A percentile compares a stretch with the other conserved stretches of the same genome.
These are phyloP conservation scores for Melolontha melolontha DNA, from an alignment of 2,888 invertebrate species.

Conservation along the genomic window DNA sequence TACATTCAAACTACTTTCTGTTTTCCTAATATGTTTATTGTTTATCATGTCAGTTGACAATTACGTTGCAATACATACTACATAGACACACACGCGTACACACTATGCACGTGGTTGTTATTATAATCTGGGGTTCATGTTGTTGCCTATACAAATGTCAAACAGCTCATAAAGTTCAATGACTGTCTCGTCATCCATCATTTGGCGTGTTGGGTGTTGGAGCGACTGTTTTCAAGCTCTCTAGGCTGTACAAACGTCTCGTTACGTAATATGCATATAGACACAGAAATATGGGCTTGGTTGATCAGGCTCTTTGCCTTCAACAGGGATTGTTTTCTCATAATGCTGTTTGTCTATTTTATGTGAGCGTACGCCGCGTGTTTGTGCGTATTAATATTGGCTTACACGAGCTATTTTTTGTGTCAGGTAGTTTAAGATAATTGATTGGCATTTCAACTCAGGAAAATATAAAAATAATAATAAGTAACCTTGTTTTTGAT, in stretches of 20 bases:
- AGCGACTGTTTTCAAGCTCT: conserved; percentile 28
- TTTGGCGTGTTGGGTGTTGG: conserved; percentile 38
- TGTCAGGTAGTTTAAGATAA: conserved; percentile 17
- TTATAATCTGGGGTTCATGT: conserved; percentile 27
- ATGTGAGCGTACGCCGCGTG: not conserved
- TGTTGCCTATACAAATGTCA: conserved; percentile 38
- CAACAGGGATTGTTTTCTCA: conserved; percentile 35
- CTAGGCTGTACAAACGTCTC: conserved; percentile 28
- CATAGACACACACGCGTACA: not conserved
- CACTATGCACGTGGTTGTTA: conserved; percentile 36
- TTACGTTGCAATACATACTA: conserved; percentile 3
- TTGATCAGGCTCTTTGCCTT: conserved; percentile 8
- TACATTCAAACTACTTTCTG: conserved; percentile 28
- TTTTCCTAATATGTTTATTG: conserved; percentile 31
- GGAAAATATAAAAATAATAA: conserved; percentile 12
- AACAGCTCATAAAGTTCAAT: conserved; percentile 43
- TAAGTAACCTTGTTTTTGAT: not conserved
- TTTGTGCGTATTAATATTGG: conserved; percentile 1
- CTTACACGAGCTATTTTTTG: conserved; percentile 19
- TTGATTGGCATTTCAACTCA: conserved; percentile 18
- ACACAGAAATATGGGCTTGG: conserved; percentile 36
- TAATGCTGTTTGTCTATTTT: conserved; percentile 28
- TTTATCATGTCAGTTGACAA: conserved; percentile 25
- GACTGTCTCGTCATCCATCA: conserved; percentile 45
- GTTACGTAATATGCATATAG: conserved; percentile 33